Percentiles rank a stretch among this genome's conserved stretches.
phyloP scores from a whole-genome alignment of 92 coral and sea anemone genomes.

The Chrysogorgia sp. region DNA sequence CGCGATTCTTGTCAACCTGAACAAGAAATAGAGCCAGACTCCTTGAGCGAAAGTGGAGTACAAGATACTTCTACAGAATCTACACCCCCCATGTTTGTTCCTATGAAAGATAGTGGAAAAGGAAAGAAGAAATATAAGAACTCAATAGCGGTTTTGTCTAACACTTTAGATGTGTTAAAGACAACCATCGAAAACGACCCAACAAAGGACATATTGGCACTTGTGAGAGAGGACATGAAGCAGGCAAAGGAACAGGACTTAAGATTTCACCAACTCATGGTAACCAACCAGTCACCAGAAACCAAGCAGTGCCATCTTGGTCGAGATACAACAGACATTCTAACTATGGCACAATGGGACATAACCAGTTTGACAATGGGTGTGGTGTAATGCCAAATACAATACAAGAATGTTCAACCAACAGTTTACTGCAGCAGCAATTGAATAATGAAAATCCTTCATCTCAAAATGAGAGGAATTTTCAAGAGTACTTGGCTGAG shows the following conservation, averaged over 20 bases:
- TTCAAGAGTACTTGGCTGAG: not conserved
- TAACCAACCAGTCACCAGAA: not conserved
- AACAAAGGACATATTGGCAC: conserved; percentile 18
- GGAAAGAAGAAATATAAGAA: conserved; percentile 13
- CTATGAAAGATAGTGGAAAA: not conserved
- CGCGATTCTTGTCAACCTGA: conserved; percentile 33
- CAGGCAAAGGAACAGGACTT: conserved; percentile 25
- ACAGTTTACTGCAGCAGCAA: not conserved
- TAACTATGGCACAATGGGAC: not conserved
- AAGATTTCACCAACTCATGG: conserved; percentile 19
- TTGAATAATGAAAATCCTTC: not conserved
- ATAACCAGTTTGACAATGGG: not conserved
- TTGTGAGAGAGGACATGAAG: conserved; percentile 27
- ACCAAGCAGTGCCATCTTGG: too few species aligned
- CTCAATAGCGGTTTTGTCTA: conserved; percentile 11
- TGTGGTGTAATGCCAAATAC: conserved; percentile 17
- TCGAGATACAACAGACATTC: not conserved
- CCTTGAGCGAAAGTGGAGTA: not conserved
- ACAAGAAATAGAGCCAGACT: conserved; percentile 18
- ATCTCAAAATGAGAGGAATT: not conserved
- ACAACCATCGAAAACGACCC: conserved; percentile 28
- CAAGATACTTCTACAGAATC: not conserved
- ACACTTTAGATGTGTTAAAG: not conserved
- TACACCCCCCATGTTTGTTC: conserved; percentile 12
- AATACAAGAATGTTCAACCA: not conserved